A percentile compares a stretch with the other conserved stretches of the same genome.
Conservation (phyloP, 2,113 vertebrate genomes). For the Eudyptes chrysolophus region DNA sequence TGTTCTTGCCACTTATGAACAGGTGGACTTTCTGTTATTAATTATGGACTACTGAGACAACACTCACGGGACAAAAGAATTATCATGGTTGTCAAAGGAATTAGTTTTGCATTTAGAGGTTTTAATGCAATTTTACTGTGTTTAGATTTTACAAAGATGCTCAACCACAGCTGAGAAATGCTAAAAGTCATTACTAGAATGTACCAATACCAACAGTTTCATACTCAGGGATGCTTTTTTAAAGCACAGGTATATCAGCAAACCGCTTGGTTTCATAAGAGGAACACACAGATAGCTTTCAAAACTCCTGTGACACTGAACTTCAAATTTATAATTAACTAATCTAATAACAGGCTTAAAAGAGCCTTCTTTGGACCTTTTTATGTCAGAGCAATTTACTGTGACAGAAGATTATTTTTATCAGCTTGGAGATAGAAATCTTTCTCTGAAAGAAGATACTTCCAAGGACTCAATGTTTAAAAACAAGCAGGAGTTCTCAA, state of each 20-base stretch:
- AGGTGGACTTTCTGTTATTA: not conserved
- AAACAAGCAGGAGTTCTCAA: not conserved
- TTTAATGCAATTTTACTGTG: not conserved
- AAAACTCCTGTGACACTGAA: not conserved
- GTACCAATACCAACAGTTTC: not conserved
- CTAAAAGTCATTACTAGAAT: not conserved
- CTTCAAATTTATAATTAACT: not conserved
- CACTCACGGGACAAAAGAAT: not conserved
- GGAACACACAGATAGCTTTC: not conserved
- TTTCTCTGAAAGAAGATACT: slow-evolving; percentile 3
- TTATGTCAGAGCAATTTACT: not conserved
- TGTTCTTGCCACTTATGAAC: not conserved
- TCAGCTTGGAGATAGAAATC: not conserved
- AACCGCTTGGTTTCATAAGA: not conserved
- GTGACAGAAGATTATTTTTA: slow-evolving; percentile 14
- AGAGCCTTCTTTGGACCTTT: not conserved
- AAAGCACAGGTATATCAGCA: not conserved
- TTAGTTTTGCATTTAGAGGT: not conserved
- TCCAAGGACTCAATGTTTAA: not conserved
- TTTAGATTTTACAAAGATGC: not conserved
- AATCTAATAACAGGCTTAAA: not conserved
- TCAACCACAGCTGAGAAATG: not conserved
- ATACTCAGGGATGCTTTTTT: not conserved
- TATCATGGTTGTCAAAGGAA: not conserved
- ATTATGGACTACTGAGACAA: not conserved